These are phyloP conservation scores for Nasonia oneida DNA, from an alignment of 2,888 invertebrate genomes.

Conservation along the genomic window DNA sequence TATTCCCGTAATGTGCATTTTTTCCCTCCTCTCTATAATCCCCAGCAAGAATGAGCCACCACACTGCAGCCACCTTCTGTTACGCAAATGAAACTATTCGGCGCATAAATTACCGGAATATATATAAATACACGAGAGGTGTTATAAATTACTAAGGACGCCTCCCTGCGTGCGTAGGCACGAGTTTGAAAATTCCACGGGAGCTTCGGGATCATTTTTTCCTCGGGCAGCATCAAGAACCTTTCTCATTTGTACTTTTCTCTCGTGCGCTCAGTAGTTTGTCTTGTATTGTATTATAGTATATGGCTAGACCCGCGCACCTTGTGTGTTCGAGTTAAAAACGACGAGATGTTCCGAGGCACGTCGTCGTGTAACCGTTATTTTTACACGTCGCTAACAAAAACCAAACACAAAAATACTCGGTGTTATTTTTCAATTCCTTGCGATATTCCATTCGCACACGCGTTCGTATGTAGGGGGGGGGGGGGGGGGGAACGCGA, in stretches of 20 bases:
- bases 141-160: conserved; percentile 56
- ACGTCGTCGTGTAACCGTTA: neutral
- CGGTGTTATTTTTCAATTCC: neutral
- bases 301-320: neutral
- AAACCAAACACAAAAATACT: neutral
- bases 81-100: conserved; percentile 52
- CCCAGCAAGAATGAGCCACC: neutral
- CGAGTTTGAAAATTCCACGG: conserved; percentile 43
- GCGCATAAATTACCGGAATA: conserved; percentile 10
- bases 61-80: neutral
- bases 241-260: conserved; percentile 42
- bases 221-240: neutral
- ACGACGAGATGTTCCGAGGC: conserved; percentile 7
- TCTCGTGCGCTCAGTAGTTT: conserved; percentile 42
- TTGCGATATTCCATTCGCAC: too few relatives aligned
- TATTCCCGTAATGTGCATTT: neutral
- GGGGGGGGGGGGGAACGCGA: too few relatives aligned
- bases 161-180: conserved; percentile 26
- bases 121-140: neutral
- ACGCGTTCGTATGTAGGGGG: too few relatives aligned
- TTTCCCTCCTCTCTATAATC: conserved; percentile 9
- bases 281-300: conserved; percentile 51
- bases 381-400: neutral
- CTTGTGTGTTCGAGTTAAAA: neutral
- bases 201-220: conserved; percentile 43